These are phyloP conservation scores for Pogonophryne albipinna DNA, from an alignment of 2,797 vertebrate species.

Conservation along the genomic window DNA sequence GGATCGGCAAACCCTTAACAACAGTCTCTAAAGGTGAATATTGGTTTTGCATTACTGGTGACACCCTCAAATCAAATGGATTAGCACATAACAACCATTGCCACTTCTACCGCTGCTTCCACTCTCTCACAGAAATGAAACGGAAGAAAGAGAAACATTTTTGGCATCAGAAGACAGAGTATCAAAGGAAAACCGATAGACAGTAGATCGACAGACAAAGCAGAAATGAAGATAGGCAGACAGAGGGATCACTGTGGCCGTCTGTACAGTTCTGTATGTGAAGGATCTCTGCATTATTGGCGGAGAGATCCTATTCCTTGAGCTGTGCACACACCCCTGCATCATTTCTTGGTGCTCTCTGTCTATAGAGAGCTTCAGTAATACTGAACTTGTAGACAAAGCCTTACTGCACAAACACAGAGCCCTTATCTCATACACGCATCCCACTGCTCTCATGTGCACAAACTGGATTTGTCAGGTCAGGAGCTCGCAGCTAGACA, in stretches of 20 bases:
- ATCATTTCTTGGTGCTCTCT: slow-evolving; percentile 41
- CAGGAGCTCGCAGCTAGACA: slow-evolving; percentile 44
- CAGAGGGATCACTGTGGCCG: neutral
- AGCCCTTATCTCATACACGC: slow-evolving; percentile 55
- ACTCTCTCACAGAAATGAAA: slow-evolving; percentile 39
- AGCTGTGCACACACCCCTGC: slow-evolving; percentile 50
- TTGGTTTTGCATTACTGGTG: slow-evolving; percentile 36
- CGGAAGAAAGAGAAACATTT: slow-evolving; percentile 2
- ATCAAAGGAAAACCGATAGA: neutral
- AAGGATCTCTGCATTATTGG: slow-evolving; percentile 45
- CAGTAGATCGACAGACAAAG: neutral
- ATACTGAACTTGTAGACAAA: slow-evolving; percentile 73
- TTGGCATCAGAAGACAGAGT: slow-evolving; percentile 16
- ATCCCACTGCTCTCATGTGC: slow-evolving; percentile 42
- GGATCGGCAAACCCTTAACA: neutral
- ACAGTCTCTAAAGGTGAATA: slow-evolving; percentile 14
- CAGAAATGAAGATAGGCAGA: slow-evolving; percentile 12
- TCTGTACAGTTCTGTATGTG: slow-evolving; percentile 19
- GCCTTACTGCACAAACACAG: slow-evolving; percentile 61
- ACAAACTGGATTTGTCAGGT: slow-evolving; percentile 59
- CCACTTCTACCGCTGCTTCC: slow-evolving; percentile 17
- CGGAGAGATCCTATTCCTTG: slow-evolving; percentile 48
- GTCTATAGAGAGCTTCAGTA: slow-evolving; percentile 57
- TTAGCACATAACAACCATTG: slow-evolving; percentile 17
- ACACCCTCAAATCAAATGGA: slow-evolving; percentile 27